phyloP scores from a whole-genome alignment of 2,888 invertebrate species.

The Blera fallax region DNA sequence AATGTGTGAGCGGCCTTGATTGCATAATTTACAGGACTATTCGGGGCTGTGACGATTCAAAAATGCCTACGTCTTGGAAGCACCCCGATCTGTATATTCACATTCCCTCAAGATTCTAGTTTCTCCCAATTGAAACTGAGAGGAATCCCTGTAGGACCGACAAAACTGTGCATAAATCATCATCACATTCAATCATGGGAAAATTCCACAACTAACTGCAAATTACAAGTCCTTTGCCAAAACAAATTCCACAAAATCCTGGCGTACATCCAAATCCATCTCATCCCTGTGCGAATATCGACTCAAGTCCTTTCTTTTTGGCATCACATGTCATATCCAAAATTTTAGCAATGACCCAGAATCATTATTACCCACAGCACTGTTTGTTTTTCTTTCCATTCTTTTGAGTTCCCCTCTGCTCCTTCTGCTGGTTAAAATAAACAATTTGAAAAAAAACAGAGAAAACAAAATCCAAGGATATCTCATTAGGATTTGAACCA shows the following conservation, averaged over 20 bases:
- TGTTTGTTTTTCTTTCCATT: slow-evolving; percentile 7
- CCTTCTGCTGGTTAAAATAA: slow-evolving; percentile 45
- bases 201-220: slow-evolving; percentile 33
- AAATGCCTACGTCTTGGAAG: too few species aligned
- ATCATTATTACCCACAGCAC: not conserved
- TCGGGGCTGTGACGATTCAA: too few species aligned
- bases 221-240: slow-evolving; percentile 45
- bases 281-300: slow-evolving; percentile 22
- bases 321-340: slow-evolving; percentile 51
- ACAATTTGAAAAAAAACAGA: slow-evolving; percentile 14
- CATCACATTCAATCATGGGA: slow-evolving; percentile 9
- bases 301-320: slow-evolving; percentile 30
- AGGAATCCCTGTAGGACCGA: not conserved
- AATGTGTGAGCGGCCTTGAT: too few species aligned
- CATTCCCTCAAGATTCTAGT: too few species aligned
- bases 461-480: slow-evolving; percentile 41
- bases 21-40: too few species aligned
- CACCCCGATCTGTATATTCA: too few species aligned
- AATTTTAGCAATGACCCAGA: slow-evolving; percentile 51
- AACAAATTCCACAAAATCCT: slow-evolving; percentile 37
- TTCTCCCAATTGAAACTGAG: too few species aligned
- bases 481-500: slow-evolving; percentile 63
- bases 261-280: slow-evolving; percentile 51
- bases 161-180: slow-evolving; percentile 18
- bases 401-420: not conserved